Evolutionary conservation across 1,140 invertebrate species (phyloP), one percentile per base, ranked within the genome.

Genomic region (Drosophila quadrilineata): DNA sequence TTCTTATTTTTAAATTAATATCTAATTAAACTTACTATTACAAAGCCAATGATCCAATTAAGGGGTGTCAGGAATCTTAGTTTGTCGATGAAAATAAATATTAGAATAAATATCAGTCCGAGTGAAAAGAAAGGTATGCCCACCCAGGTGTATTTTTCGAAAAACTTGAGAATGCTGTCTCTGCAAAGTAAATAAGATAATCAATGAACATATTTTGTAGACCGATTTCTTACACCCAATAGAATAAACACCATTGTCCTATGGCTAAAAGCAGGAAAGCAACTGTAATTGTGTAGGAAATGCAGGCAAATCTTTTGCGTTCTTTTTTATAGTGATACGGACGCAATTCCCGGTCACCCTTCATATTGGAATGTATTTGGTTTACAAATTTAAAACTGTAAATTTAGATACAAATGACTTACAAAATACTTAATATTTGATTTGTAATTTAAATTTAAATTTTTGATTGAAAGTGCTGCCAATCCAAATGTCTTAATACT

Each of bases 41-140:
- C 1, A 0, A 82, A 17, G 0, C 59, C 43, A 10, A 76, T n/a
- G 3, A 82, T 10, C 72, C 77, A 82, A 33, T 76, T 82, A 0
- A 48, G 0, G 1, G 70, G 66, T 3, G 40, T 22, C 2, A 14
- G n/a, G 6, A 76, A 76, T 1, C 76, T 72, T 14, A 82, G 2
- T 6, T 12, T 14, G 4, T 82, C 76, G 16, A 82, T 60, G 33
- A 76, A 82, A 10, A 84, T 59, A 36, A 82, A 82, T 14, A 76
- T 0, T 0, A 66, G 14, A 1, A 73, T 17, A 0, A 82, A 26
- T 0, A 76, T 0, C 6, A 82, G 38, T 0, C 67, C 59, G 0
- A 76, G 5, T 2, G 17, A 6, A 46, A 82, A 82, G 8, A 65
- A 40, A 21, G 58, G 12, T 6, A 56, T 58, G 5, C 71, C 33